Base-by-base conservation (phyloP, 2,888 invertebrate species). In the Ischnus inquisitorius region DNA sequence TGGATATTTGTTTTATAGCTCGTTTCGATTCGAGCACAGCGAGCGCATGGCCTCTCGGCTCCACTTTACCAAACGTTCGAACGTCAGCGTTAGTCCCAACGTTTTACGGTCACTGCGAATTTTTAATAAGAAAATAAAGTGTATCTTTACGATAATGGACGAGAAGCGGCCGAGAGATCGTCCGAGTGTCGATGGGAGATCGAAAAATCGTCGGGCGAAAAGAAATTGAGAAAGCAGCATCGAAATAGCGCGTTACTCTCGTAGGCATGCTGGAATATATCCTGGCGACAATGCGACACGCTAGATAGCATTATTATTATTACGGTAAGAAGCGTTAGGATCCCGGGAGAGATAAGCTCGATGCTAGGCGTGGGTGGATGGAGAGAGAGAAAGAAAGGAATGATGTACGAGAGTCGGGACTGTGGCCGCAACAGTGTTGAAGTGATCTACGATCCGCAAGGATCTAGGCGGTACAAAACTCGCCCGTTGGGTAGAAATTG, bases 371-470 rank as follows among this genome's bases (percentile, higher is more conserved):
- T 79, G 79, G 78, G 82, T 62, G 82, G 60, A 65, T 16, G 57
- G 43, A 41, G 19, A 54, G 54, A 72, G 65, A 62, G 60, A 86
- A 82, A 87, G 85, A 83, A 83, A 82, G 76, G 75, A 87, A 86
- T 87, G 86, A 88, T 86, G 86, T 88, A 87, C 72, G 54, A 46
- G 12, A 67, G 28, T 57, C 41, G 85, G 85, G 85, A 79, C 84
- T 81, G 85, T 82, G 57, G 84, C 76, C 84, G 82, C 86, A 87
- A 89, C 88, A 85, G 87, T 78, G 88, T 88, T 88, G 88, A 86
- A 82, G 87, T 89, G 89, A 89, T 89, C 85, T 88, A 88, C 84
- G 88, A 86, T 85, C 83, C 77, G 69, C 28, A 81, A 67, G 68
- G 85, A 85, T 84, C 62, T 76, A 84, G 69, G 39, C 54, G 62